Base-by-base conservation (phyloP, 2,113 vertebrate species). In the Melanostigma gelatinosum region DNA sequence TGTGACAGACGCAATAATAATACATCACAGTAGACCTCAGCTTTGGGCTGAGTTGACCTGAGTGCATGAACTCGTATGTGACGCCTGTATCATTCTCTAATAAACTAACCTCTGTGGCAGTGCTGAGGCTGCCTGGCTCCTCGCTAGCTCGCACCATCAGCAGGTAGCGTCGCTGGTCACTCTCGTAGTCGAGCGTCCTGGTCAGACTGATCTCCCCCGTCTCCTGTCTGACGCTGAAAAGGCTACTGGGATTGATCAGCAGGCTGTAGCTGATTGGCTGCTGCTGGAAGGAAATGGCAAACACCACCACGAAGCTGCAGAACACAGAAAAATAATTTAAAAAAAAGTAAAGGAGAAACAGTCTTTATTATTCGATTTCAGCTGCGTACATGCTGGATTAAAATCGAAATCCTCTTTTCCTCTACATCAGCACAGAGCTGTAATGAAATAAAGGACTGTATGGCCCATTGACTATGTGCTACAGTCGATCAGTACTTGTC, bases 261-360 rank as follows among this genome's bases (percentile, higher is more conserved):
- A 97, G 93, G 91, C 94, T 96, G 91, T 97, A 98, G 86, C 87
- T 94, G 92, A 97, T 87, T 16, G 94, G 90, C 76, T 96, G 94
- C 82, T 96, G 96, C 85, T 97, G 97, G 84, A 96, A 96, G 40
- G 96, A 97, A 74, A 96, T 70, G 40, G 96, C 97, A 32, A 87
- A 86, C 62, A 96, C 95, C 29, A 91, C 93, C 87, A 97, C 85
- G 92, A 98, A 97, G 29, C 97, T 97, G 89, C 4, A 76, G 74
- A 61, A 87, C 27, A 82, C 60, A 88, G 42, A 75, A 38, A 78
- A 61, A 62, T n/a, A 0, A 20, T 74, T 75, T 62, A 52, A 58
- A 13, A 62, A 13, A 74, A 66, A n/a, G 20, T 1, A 9, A 61
- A 11, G 24, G 6, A 44, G 57, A 67, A 69, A 72, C 5, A 13